Evolutionary conservation across 2,888 invertebrate species (phyloP).

Genomic region (Synanthedon andrenaeformis): DNA sequence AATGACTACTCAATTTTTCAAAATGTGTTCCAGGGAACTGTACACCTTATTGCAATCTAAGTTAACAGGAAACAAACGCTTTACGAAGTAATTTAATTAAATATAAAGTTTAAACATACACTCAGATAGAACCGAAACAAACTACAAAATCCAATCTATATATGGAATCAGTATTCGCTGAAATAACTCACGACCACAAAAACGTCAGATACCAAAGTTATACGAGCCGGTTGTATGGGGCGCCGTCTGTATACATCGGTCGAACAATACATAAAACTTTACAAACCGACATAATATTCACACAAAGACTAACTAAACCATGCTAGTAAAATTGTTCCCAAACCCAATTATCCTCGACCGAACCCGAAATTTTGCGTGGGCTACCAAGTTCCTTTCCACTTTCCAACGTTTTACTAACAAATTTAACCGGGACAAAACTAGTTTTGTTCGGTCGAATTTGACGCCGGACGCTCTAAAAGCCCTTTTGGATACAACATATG

Average conservation of each 20-base stretch:
- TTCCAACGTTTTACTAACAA: conserved; percentile 26
- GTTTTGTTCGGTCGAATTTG: conserved; percentile 20
- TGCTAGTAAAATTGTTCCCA: conserved; percentile 32
- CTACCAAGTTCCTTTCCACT: conserved; percentile 21
- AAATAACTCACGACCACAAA: background rate
- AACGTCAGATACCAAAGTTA: background rate
- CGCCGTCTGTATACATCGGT: background rate
- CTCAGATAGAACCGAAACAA: background rate
- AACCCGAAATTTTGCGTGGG: conserved; percentile 21
- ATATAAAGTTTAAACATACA: too few species aligned
- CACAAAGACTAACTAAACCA: conserved; percentile 17
- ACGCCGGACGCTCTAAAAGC: conserved; percentile 13
- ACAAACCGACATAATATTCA: conserved; percentile 10
- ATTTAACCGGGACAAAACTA: conserved; percentile 27
- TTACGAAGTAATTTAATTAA: too few species aligned
- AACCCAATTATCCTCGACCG: conserved; percentile 41
- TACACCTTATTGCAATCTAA: too few species aligned
- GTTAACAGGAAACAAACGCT: too few species aligned
- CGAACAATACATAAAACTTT: conserved; percentile 2
- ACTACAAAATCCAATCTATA: background rate
- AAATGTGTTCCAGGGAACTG: too few species aligned
- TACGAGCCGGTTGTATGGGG: background rate
- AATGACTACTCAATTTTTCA: too few species aligned
- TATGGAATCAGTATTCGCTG: background rate
- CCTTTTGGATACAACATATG: conserved; percentile 4